Conservation (phyloP, 2,797 vertebrate species). For the Galagoides demidoff region DNA sequence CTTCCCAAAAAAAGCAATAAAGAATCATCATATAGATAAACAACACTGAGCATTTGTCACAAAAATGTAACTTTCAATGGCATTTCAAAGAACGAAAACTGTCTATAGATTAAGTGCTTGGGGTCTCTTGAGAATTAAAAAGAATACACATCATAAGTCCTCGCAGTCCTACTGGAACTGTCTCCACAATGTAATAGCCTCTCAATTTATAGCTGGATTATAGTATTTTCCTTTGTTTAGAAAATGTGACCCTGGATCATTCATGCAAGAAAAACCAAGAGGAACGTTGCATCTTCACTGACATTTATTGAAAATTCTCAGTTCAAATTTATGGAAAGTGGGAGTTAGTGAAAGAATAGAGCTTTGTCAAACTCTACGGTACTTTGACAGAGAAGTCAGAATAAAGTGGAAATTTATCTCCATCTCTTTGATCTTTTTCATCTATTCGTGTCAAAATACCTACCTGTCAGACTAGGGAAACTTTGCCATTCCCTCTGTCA, state of each 20-base stretch:
- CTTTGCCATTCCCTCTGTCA: conserved; percentile 54
- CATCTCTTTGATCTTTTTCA: conserved; percentile 43
- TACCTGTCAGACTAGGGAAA: conserved; percentile 59
- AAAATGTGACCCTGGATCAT: conserved; percentile 59
- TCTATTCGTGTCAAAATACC: conserved; percentile 62
- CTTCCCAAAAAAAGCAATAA: conserved; percentile 31
- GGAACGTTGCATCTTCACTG: conserved; percentile 42
- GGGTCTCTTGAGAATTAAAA: neutral
- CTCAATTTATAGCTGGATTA: conserved; percentile 61
- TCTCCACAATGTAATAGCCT: conserved; percentile 47
- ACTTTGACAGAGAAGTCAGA: conserved; percentile 64
- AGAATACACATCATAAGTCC: neutral
- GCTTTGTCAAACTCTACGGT: conserved; percentile 55
- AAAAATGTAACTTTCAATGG: conserved; percentile 21
- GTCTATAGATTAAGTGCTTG: neutral
- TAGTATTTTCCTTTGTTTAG: conserved; percentile 64
- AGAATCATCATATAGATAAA: neutral
- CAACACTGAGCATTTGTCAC: neutral
- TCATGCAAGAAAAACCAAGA: conserved; percentile 45
- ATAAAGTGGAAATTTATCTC: conserved; percentile 55
- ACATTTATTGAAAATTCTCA: conserved; percentile 63
- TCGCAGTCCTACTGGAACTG: conserved; percentile 9
- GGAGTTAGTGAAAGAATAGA: conserved; percentile 56
- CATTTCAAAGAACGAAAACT: conserved; percentile 25
- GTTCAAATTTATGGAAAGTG: conserved; percentile 66